Percentiles rank a stretch among this genome's conserved stretches.
These are phyloP conservation scores for Andrena dorsata DNA, from an alignment of 2,888 invertebrate genomes.

Conservation along the genomic window DNA sequence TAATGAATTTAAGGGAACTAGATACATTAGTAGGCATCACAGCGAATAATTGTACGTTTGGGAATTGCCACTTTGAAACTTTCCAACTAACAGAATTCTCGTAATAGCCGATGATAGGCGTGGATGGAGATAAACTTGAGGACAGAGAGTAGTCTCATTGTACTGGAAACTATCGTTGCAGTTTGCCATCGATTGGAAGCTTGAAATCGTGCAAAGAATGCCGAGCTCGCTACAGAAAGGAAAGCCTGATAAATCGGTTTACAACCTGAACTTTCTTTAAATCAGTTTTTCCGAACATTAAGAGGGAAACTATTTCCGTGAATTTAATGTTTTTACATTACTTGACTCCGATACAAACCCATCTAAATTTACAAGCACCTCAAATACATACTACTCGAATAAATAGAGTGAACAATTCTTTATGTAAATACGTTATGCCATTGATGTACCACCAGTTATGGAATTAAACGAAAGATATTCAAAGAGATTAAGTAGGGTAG, in stretches of 20 bases:
- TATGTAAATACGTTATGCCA: no score
- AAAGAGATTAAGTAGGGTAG: no score
- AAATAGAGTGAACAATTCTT: neutral
- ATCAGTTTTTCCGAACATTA: conserved; percentile 15
- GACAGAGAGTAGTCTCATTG: conserved; percentile 49
- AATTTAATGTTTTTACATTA: conserved; percentile 16
- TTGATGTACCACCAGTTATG: no score
- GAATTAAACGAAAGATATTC: no score
- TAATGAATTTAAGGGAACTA: conserved; percentile 8
- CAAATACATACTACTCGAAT: neutral
- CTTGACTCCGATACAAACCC: neutral
- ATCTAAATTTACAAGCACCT: neutral
- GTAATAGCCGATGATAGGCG: conserved; percentile 68
- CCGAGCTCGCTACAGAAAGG: conserved; percentile 42
- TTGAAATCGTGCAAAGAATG: conserved; percentile 69
- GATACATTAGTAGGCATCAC: conserved; percentile 58
- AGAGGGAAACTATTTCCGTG: conserved; percentile 19
- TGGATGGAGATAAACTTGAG: conserved; percentile 45
- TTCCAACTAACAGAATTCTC: conserved; percentile 74
- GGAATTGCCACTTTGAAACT: conserved; percentile 78
- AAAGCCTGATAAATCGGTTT: conserved; percentile 61
- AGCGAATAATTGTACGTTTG: conserved; percentile 76
- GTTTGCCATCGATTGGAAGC: conserved; percentile 56
- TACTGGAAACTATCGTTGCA: conserved; percentile 56
- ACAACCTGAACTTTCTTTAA: conserved; percentile 54